These are phyloP conservation scores for Gordius sp. DNA, from an alignment of 2,888 invertebrate genomes.

Conservation along the genomic window DNA sequence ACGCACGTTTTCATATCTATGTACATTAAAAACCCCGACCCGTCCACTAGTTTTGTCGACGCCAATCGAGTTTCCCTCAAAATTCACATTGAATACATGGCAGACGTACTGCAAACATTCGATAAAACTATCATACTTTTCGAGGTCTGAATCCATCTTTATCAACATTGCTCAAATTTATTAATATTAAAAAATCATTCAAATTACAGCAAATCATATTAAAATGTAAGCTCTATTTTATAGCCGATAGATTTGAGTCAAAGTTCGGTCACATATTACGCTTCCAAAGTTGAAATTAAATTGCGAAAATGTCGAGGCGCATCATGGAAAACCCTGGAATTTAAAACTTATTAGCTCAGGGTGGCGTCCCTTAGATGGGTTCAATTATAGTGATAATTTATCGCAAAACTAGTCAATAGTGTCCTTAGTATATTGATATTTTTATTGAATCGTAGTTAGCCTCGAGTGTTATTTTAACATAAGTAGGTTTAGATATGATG, in stretches of 20 bases:
- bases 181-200: too few relatives aligned
- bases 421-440: too few relatives aligned
- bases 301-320: neutral
- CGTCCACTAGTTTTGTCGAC: neutral
- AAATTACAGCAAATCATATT: too few relatives aligned
- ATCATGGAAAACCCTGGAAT: neutral
- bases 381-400: too few relatives aligned
- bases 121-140: neutral
- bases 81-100: neutral
- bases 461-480: too few relatives aligned
- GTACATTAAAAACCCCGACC: neutral
- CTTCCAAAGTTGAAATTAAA: neutral
- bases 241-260: neutral
- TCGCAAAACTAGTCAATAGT: too few relatives aligned
- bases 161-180: too few relatives aligned
- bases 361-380: too few relatives aligned
- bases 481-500: too few relatives aligned
- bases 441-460: too few relatives aligned
- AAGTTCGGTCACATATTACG: neutral
- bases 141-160: neutral
- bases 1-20: neutral
- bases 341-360: neutral
- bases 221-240: neutral
- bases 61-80: neutral
- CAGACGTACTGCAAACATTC: neutral